These are phyloP conservation scores for Alviniconcha marisindica DNA, from an alignment of 1,140 invertebrate species.

Conservation along the genomic window DNA sequence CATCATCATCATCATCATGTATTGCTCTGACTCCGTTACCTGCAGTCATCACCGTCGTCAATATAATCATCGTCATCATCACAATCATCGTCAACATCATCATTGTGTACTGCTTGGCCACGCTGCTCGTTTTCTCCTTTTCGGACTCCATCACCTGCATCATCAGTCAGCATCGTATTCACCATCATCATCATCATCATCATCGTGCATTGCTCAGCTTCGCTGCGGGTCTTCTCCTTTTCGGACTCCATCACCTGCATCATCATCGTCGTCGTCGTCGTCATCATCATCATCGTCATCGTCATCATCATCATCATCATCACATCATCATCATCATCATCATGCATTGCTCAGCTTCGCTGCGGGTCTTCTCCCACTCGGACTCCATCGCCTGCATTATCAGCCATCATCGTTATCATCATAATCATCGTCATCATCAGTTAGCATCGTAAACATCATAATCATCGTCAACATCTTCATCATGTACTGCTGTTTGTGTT, in stretches of 20 bases:
- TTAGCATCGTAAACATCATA: too few species aligned
- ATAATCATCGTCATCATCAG: neutral
- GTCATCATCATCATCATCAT: neutral
- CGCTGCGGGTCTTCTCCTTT: conserved; percentile 89
- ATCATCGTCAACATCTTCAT: neutral
- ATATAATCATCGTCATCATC: neutral
- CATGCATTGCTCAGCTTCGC: conserved; percentile 88
- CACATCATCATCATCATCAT: neutral
- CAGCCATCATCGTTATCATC: neutral
- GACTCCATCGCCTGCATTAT: conserved; percentile 90
- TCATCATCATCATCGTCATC: neutral
- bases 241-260: conserved; percentile 94
- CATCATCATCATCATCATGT: neutral
- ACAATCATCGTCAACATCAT: neutral
- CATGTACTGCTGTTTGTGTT: too few species aligned
- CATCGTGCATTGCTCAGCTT: conserved; percentile 89
- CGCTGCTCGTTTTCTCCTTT: conserved; percentile 89
- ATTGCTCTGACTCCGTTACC: neutral
- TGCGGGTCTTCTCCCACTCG: conserved; percentile 90
- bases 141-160: conserved; percentile 94
- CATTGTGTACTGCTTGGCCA: conserved; percentile 86
- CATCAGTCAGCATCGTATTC: neutral
- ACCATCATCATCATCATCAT: neutral
- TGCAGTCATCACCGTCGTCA: neutral
- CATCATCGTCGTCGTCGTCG: neutral